Evolutionary conservation across 2,888 invertebrate genomes (phyloP).

Genomic region (Adela reaumurella): DNA sequence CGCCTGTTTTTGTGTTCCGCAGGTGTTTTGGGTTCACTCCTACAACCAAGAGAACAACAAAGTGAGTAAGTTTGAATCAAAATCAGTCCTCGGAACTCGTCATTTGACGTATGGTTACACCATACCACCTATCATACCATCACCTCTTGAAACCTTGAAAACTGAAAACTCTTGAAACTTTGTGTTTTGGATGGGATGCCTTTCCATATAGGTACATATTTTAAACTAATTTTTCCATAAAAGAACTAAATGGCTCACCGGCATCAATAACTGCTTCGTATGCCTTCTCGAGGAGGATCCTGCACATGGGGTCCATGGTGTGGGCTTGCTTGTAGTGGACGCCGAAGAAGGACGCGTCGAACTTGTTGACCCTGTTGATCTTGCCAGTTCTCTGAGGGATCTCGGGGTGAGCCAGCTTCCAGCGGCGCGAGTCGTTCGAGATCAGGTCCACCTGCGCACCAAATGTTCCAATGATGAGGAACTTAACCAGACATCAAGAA

Average conservation of each 20-base stretch:
- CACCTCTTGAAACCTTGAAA: too few relatives aligned
- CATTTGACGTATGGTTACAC: too few relatives aligned
- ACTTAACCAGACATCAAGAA: too few relatives aligned
- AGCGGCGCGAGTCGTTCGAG: constrained; percentile 73
- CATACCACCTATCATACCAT: too few relatives aligned
- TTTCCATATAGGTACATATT: too few relatives aligned
- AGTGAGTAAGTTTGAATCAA: too few relatives aligned
- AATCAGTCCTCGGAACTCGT: too few relatives aligned
- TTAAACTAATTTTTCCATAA: too few relatives aligned
- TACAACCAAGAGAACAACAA: constrained; percentile 16
- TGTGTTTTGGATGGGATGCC: too few relatives aligned
- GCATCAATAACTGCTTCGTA: constrained; percentile 79
- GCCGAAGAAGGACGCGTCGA: constrained; percentile 74
- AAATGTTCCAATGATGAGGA: too few relatives aligned
- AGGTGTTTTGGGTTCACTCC: constrained; percentile 66
- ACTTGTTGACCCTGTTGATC: constrained; percentile 65
- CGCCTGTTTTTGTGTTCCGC: constrained; percentile 71
- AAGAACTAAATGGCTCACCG: too few relatives aligned
- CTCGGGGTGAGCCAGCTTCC: constrained; percentile 69
- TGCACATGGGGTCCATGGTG: constrained; percentile 74
- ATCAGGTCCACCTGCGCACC: constrained; percentile 75
- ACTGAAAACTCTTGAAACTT: too few relatives aligned
- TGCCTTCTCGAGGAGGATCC: constrained; percentile 72
- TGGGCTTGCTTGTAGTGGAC: constrained; percentile 73
- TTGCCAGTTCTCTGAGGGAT: constrained; percentile 74